Conservation (phyloP, 2,797 vertebrate genomes). For the Fundulus diaphanus region DNA sequence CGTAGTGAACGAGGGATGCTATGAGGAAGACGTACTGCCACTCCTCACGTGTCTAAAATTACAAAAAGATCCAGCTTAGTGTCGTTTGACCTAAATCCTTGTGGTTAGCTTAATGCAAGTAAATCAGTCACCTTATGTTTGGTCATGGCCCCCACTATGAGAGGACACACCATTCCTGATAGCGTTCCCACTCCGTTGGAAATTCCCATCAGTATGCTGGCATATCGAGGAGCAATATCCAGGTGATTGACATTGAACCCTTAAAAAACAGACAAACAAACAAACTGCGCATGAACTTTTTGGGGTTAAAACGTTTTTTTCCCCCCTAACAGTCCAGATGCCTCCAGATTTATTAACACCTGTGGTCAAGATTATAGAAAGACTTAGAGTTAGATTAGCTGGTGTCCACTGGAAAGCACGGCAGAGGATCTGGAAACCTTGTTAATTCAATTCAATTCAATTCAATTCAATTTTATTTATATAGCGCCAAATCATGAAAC, state of each 20-base stretch:
- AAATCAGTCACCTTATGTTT: slow-evolving; percentile 91
- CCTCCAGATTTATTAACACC: background rate
- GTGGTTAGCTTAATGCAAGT: background rate
- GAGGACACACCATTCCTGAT: slow-evolving; percentile 98
- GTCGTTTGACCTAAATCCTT: background rate
- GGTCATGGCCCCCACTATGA: slow-evolving; percentile 98
- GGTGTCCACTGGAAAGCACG: background rate
- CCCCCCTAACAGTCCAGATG: background rate
- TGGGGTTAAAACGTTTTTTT: background rate
- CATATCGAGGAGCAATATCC: slow-evolving; percentile 97
- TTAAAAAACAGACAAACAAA: slow-evolving; percentile 65
- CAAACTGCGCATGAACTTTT: background rate
- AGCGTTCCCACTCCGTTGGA: slow-evolving; percentile 97
- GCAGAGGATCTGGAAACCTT: background rate
- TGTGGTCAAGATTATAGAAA: background rate
- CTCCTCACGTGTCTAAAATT: slow-evolving; percentile 90
- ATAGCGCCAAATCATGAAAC: too few relatives aligned
- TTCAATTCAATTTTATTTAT: too few relatives aligned
- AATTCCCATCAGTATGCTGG: slow-evolving; percentile 99
- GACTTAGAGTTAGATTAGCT: background rate
- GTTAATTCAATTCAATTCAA: too few relatives aligned
- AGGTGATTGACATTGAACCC: slow-evolving; percentile 99
- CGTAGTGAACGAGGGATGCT: slow-evolving; percentile 94
- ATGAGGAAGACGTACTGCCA: slow-evolving; percentile 99
- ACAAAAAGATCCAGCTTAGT: background rate